Evolutionary conservation across 1,140 invertebrate species (phyloP), one percentile per base, ranked within the genome.

Genomic region (Microplitis mediator): DNA sequence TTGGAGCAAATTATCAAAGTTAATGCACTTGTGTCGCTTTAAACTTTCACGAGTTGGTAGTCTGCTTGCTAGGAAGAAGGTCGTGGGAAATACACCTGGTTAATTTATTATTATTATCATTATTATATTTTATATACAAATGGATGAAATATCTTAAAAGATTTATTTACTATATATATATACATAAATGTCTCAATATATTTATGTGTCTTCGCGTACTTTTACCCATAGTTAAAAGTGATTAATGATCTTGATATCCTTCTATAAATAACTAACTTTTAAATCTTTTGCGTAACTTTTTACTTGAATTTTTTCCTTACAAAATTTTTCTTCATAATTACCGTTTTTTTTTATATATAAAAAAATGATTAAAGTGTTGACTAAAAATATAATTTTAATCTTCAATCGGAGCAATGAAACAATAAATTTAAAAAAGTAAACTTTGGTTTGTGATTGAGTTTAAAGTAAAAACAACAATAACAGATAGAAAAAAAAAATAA

Each of bases 181-280:
- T 32, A 32, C 34, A 23, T 58, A 31, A 6, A 16, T 58, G 14
- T 58, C 54, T 58, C 39, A 58, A 16, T 58, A 58, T 16, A 58
- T 31, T 61, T 32, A 61, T 23, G 60, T 36, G 58, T 69, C 56
- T 61, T 32, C 39, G 14, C 34, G 56, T 69, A 39, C 56, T 39
- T 56, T 69, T 56, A 60, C 56, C 60, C 66, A 51, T 52, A 68
- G 36, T 64, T 14, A 13, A 23, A 45, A 52, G 68, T 69, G 68
- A 69, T 69, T 69, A 58, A 69, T 69, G 68, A 58, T 62, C 54
- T 39, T 56, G 68, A 69, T 69, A 69, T 69, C 56, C 56, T 69
- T 58, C 56, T 58, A 14, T 50, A 35, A 45, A 45, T 11, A 45
- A 39, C 5, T 39, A 8, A 45, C 4, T 6, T 45, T 45, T 8